phyloP scores from a whole-genome alignment of 2,113 vertebrate genomes.

The Pelodiscus sinensis region DNA sequence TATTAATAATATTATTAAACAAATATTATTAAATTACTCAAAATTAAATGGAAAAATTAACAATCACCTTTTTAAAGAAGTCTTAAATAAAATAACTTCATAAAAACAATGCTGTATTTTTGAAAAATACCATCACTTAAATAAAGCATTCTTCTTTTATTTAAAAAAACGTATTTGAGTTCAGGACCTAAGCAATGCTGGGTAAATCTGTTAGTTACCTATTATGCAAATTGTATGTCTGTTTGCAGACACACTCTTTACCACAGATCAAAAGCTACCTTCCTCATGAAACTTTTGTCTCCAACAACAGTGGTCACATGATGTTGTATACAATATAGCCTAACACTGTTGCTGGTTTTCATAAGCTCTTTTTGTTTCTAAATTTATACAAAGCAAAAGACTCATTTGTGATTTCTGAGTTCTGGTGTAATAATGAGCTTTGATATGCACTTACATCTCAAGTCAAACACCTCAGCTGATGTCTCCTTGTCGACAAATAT shows the following conservation, averaged over 20 bases:
- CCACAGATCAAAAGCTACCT: not conserved
- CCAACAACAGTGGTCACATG: not conserved
- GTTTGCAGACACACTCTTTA: not conserved
- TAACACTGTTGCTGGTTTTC: not conserved
- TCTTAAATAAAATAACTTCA: no score
- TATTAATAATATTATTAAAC: no score
- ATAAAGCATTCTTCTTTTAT: no score
- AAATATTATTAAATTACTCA: no score
- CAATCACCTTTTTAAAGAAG: no score
- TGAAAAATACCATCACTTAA: no score
- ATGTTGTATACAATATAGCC: not conserved
- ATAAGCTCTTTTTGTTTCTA: not conserved
- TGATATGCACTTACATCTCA: not conserved
- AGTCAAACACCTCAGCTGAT: not conserved
- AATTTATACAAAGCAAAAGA: not conserved
- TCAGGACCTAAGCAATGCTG: no score
- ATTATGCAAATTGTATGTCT: not conserved
- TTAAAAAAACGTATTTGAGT: no score
- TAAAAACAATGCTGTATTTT: no score
- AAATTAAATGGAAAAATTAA: no score
- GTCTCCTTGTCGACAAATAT: not conserved
- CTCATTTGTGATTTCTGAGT: not conserved
- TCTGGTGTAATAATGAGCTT: not conserved
- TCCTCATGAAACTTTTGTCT: not conserved
- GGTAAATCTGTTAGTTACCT: not conserved